Evolutionary conservation across 1,140 invertebrate genomes (phyloP), one percentile per base, ranked within the genome.

Genomic region (Atta cephalotes): DNA sequence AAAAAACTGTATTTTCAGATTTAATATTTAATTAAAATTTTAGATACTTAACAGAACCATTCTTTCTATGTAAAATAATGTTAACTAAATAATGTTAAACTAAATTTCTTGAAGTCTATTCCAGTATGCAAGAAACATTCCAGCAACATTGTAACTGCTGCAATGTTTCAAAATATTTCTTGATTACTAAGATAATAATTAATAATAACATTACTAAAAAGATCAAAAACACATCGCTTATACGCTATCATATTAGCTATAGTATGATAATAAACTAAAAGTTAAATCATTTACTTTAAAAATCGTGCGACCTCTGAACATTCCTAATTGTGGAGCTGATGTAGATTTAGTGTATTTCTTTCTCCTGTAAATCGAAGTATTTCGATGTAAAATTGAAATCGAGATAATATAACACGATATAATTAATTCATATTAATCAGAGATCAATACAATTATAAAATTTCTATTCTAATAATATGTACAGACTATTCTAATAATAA

Each of bases 331-430:
- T 7, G 87, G 88, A 9, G 68, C 77, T 9, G 87, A 88, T 7
- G 71, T 71, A n/a, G 90, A 91, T 78, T 92, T 85, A 39, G 56
- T 85, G 16, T 86, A 72, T 72, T 92, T 88, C 77, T 88, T 90
- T 60, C 60, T 86, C 60, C 90, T 92, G 25, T 18, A 21, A 28
- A 66, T 39, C 7, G 45, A 45, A 79, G 56, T 56, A 79, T 21
- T 18, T 25, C 9, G 2, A 65, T 45, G 25, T 51, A 31, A 62
- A 51, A 79, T 28, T 6, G 7, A 1, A 14, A 65, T 39, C 25
- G 2, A 21, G 35, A 51, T 39, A 56, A 2, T n/a, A 66, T 18
- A n/a, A 60, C 9, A 18, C 14, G 12, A 62, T 31, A 45, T 62
- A 7, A n/a, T 62, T 56, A 60, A 72, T 62, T 21, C 31, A 35